Evolutionary conservation across 2,113 vertebrate genomes (phyloP), one percentile per base, ranked within the genome.

Genomic region (Gallinago jamesoni): DNA sequence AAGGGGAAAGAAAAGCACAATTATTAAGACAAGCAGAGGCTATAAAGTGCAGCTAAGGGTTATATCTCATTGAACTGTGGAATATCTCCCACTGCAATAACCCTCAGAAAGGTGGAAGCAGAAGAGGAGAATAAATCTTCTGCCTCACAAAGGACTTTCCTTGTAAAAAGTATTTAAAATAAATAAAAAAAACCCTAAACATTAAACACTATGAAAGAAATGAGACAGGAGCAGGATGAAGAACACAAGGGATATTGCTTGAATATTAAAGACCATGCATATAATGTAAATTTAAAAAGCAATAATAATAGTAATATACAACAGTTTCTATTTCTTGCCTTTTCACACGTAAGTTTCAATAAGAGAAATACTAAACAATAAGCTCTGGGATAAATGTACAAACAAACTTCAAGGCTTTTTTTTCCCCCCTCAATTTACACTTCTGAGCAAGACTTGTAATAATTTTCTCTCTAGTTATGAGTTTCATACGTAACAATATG

Each of bases 1-100:
- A 72, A 73, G 12, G 12, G 10, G n/a, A 47, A 53, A 76, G 37
- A 84, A 84, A 69, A 87, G 30, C 10, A 3, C 12, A 80, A 66
- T 35, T 72, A 43, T 31, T 80, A 69, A 72, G 31, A 91, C 23
- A 59, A 69, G 15, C 19, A 76, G 23, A 87, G 85, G 14, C 15
- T 31, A 27, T 0, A 47, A 13, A 85, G 21, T 0, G 0, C 15
- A 76, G 30, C 45, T 59, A 74, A 73, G n/a, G 14, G 69, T 55
- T 74, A 12, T 23, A 28, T 10, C 9, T 52, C n/a, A 63, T 2
- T 67, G 67, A 80, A 21, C 21, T 22, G 24, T 43, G 27, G 24
- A 60, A 1, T 23, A 52, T 50, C 12, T 86, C 53, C 31, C 53
- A 72, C 11, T 5, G 2, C 25, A 87, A 14, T 11, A 69, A 72